A percentile compares a stretch with the other conserved stretches of the same genome.
These are phyloP conservation scores for Sarotherodon lohbergeri DNA, from an alignment of 2,113 vertebrate species.

Conservation along the genomic window DNA sequence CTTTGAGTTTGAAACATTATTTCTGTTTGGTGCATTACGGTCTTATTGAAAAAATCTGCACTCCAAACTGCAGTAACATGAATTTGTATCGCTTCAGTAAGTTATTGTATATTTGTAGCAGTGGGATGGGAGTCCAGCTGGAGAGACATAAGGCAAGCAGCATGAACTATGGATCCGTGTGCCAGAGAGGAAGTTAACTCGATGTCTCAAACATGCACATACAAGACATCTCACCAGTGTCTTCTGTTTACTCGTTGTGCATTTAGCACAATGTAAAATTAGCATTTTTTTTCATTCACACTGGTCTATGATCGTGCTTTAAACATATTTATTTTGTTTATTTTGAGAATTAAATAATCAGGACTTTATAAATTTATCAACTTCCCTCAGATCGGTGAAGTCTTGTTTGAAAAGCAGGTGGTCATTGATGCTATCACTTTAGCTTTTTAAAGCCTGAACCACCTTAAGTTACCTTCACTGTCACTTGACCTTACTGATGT, in stretches of 20 bases:
- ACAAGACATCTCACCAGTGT: slow-evolving; percentile 26
- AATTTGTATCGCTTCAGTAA: not conserved
- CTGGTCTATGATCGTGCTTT: not conserved
- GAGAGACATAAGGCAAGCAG: slow-evolving; percentile 74
- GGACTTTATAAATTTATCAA: not conserved
- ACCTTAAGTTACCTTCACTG: not conserved
- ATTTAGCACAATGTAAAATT: not conserved
- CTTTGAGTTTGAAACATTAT: not conserved
- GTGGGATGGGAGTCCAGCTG: slow-evolving; percentile 65
- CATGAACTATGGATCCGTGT: slow-evolving; percentile 48
- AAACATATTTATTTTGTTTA: not conserved
- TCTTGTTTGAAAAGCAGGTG: not conserved
- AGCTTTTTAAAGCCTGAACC: not conserved
- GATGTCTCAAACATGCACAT: slow-evolving; percentile 47
- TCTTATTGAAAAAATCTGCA: not conserved
- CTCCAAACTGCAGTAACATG: not conserved
- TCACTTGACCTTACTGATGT: not conserved
- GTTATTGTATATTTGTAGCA: slow-evolving; percentile 35
- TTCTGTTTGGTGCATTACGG: not conserved
- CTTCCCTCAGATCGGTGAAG: not conserved
- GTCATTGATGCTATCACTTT: not conserved
- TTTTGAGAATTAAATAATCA: not conserved
- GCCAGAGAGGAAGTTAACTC: slow-evolving; percentile 69
- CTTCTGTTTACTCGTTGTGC: slow-evolving; percentile 11
- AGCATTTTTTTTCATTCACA: not conserved